phyloP scores from a whole-genome alignment of 2,113 vertebrate genomes.

The Pionites leucogaster region DNA sequence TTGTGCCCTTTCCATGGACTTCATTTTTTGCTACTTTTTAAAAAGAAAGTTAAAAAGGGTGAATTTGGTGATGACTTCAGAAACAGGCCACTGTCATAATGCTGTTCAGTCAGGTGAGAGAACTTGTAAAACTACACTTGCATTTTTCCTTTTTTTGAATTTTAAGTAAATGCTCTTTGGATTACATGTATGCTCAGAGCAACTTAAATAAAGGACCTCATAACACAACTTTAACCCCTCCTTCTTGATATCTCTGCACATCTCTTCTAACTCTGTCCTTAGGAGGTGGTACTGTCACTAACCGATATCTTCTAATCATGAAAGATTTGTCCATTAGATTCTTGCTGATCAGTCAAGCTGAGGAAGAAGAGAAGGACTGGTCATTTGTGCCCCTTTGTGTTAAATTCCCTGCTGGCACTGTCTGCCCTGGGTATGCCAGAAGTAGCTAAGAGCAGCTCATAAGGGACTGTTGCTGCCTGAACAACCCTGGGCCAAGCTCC shows the following conservation, averaged over 20 bases:
- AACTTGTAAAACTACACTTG: neutral
- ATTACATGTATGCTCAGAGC: neutral
- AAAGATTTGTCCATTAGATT: neutral
- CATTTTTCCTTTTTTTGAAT: neutral
- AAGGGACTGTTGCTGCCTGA: neutral
- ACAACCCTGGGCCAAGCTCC: accelerated
- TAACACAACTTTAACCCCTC: neutral
- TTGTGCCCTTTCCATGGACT: neutral
- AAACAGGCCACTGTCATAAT: neutral
- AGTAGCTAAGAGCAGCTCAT: neutral
- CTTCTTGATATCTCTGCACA: neutral
- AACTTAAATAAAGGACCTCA: neutral
- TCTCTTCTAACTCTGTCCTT: neutral
- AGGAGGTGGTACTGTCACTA: neutral
- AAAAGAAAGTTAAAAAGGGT: neutral
- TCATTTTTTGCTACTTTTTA: neutral
- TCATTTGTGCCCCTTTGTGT: neutral
- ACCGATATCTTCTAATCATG: neutral
- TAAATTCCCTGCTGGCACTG: neutral
- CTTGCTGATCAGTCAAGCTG: neutral
- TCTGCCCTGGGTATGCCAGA: neutral
- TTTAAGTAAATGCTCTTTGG: neutral
- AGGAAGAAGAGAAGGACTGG: neutral
- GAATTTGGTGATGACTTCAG: neutral
- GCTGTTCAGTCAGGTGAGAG: neutral